Evolutionary conservation across 2,113 vertebrate genomes (phyloP).

Genomic region (Coptodon rendalli): DNA sequence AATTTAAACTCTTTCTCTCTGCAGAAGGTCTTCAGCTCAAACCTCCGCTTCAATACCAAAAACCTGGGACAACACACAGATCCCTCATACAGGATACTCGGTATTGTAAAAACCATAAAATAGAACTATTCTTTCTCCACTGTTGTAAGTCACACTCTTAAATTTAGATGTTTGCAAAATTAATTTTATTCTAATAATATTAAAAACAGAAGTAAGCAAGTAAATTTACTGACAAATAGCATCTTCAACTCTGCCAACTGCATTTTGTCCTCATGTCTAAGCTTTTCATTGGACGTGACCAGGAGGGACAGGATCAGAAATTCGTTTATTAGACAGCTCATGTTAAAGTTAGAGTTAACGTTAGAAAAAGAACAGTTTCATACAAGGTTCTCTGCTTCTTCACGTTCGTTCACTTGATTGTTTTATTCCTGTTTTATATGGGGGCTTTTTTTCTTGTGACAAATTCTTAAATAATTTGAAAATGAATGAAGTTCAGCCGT

Average conservation of each 20-base stretch:
- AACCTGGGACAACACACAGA: conserved; percentile 64
- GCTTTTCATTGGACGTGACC: not conserved
- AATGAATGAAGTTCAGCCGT: not conserved
- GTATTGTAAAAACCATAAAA: conserved; percentile 15
- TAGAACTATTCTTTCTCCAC: not conserved
- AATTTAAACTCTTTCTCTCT: not conserved
- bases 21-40: conserved; percentile 12
- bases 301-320: not conserved
- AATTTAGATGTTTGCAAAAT: not conserved
- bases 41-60: conserved; percentile 31
- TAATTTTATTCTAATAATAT: not conserved
- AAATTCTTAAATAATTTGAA: not conserved
- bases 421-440: not conserved
- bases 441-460: not conserved
- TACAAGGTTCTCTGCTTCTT: fast-evolving
- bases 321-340: not conserved
- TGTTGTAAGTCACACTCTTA: not conserved
- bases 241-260: no score
- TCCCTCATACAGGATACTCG: conserved; percentile 56
- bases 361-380: fast-evolving
- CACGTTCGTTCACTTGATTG: fast-evolving
- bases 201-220: not conserved
- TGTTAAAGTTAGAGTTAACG: no score
- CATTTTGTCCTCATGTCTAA: not conserved
- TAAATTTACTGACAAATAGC: not conserved